Conservation (phyloP, 2,113 vertebrate species). For the Phalacrocorax carbo region DNA sequence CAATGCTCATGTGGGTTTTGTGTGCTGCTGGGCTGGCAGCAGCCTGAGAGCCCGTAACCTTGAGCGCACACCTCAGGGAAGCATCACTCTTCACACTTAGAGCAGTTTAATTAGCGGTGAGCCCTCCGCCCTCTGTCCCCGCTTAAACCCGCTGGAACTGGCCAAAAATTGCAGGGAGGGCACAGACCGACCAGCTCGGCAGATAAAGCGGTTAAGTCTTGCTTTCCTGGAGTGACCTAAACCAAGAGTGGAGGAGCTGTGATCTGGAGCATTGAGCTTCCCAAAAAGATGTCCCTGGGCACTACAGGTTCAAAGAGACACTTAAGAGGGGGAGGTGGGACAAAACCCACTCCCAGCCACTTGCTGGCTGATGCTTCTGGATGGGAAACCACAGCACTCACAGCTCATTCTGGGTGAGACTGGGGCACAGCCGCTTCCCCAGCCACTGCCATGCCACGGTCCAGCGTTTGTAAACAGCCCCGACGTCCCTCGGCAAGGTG, state of each 20-base stretch:
- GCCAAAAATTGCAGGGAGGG: not conserved
- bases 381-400: not conserved
- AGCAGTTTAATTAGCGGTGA: not conserved
- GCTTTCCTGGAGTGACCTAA: not conserved
- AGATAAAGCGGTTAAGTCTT: not conserved
- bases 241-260: accelerated
- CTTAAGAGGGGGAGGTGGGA: not conserved
- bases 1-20: accelerated
- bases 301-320: not conserved
- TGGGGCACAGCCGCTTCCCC: accelerated
- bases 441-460: accelerated
- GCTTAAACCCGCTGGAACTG: not conserved
- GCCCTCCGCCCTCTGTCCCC: not conserved
- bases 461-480: not conserved
- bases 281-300: not conserved
- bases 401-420: not conserved
- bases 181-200: not conserved
- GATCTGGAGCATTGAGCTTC: accelerated
- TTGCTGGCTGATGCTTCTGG: not conserved
- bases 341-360: not conserved
- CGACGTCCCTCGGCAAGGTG: not conserved
- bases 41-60: not conserved
- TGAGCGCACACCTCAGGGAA: not conserved
- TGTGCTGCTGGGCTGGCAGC: not conserved
- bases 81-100: not conserved